Base-by-base conservation (phyloP, 2,797 vertebrate species). In the Thalassophryne amazonica region DNA sequence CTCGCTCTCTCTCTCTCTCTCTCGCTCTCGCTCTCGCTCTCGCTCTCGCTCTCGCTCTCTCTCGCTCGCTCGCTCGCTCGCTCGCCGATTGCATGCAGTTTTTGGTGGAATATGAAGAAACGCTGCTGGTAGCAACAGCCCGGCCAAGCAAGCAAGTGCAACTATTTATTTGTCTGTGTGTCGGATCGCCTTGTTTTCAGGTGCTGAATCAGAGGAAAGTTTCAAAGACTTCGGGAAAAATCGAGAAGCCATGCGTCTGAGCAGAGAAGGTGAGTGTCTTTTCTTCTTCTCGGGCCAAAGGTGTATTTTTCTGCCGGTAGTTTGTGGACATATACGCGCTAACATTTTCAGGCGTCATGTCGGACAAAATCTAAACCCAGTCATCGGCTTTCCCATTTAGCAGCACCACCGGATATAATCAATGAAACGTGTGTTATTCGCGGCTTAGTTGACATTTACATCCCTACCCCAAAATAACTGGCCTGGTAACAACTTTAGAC, bases 241-340 rank as follows among this genome's bases (percentile, higher is more conserved):
- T 87, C 93, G 93, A 80, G 97, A 98, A 94, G 95, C 94, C 63
- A 98, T 98, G 96, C 91, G 95, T 90, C 92, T 99, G 87, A 95
- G 94, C 89, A 93, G 92, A 91, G 96, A 98, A 91, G 97, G 97
- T 98, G 91, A 95, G 96, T 92, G 76, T 31, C 35, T 69, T 55
- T 60, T 40, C 33, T 6, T 43, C 32, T 36, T 68, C 28, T 50
- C 59, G 76, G 59, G 75, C 57, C 76, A 86, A 85, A 88, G 81
- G 86, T 81, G 71, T 81, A 63, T 86, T 85, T 85, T 83, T 69
- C 62, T 88, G 86, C 72, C 73, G 57, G 67, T 15, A 58, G 36
- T 83, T 76, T 74, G 55, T 52, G 53, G 47, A 47, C 45, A 49
- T 12, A 21, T n/a, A 69, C n/a, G 71, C 52, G 45, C 27, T 28